phyloP scores from a whole-genome alignment of 2,888 invertebrate genomes.

The Cantharis rufa region DNA sequence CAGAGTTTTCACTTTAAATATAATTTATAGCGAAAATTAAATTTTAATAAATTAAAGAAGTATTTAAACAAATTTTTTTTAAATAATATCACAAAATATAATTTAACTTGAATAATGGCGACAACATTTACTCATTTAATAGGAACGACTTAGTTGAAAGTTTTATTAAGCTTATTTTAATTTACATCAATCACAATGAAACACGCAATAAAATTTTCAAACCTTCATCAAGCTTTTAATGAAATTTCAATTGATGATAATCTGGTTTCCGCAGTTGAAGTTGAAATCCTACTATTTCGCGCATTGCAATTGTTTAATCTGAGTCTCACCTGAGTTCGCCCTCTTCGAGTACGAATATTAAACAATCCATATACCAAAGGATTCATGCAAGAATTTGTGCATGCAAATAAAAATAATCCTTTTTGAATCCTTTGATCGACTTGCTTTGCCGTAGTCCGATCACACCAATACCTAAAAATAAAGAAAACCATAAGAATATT shows the following conservation, averaged over 20 bases:
- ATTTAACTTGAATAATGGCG: background rate
- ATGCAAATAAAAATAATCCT: conserved; percentile 90
- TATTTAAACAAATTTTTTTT: background rate
- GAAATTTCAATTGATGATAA: conserved; percentile 47
- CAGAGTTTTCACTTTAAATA: too few relatives aligned
- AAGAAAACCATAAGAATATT: background rate
- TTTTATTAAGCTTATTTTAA: background rate
- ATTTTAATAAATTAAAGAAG: background rate
- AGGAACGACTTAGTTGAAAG: background rate
- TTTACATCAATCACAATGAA: background rate
- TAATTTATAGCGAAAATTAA: background rate
- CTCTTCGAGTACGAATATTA: conserved; percentile 67
- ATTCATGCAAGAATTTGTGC: conserved; percentile 95
- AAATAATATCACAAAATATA: background rate
- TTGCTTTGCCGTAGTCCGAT: conserved; percentile 68
- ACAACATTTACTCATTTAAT: background rate
- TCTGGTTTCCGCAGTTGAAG: conserved; percentile 50
- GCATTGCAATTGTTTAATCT: conserved; percentile 44
- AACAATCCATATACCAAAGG: conserved; percentile 93
- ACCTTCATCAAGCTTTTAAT: conserved; percentile 36
- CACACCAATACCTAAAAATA: conserved; percentile 77
- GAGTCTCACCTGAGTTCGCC: conserved; percentile 51
- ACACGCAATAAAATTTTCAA: background rate
- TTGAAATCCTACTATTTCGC: conserved; percentile 34
- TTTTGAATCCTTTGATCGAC: conserved; percentile 81